Evolutionary conservation across 2,888 invertebrate species (phyloP).

Genomic region (Morpho achilles): DNA sequence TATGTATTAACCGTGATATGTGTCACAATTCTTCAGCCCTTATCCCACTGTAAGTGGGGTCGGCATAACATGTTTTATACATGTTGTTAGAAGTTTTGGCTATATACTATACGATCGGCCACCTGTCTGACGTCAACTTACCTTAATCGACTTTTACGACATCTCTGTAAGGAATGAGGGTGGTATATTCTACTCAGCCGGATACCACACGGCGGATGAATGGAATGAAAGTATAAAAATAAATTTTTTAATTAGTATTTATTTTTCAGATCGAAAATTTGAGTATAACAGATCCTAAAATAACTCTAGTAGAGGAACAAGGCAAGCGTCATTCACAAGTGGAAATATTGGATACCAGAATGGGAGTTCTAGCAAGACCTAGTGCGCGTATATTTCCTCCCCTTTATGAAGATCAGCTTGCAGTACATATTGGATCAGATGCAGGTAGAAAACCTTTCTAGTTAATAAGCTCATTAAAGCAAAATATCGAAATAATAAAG

Average conservation of each 20-base stretch:
- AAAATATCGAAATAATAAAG: no score
- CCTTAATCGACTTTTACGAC: no score
- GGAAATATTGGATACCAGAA: constrained; percentile 84
- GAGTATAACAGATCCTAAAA: constrained; percentile 80
- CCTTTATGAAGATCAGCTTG: constrained; percentile 88
- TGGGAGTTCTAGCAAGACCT: constrained; percentile 87
- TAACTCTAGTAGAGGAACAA: constrained; percentile 85
- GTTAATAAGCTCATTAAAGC: neutral
- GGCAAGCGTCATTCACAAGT: constrained; percentile 85
- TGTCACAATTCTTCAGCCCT: no score
- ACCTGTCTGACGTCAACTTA: no score
- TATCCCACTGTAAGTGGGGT: no score
- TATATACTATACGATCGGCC: no score
- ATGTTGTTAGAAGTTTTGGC: no score
- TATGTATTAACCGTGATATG: neutral
- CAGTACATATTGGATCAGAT: constrained; percentile 83
- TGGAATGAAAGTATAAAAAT: no score
- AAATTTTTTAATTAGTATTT: neutral
- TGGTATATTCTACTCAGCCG: no score
- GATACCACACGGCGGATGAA: no score
- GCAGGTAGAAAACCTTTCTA: constrained; percentile 41
- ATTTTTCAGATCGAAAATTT: constrained; percentile 80
- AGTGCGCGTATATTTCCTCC: constrained; percentile 91
- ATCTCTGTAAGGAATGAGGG: no score
- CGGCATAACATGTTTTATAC: no score